Percentiles rank a stretch among this genome's conserved stretches.
These are phyloP conservation scores for Enteromius paludinosus DNA, from an alignment of 2,797 vertebrate species.

Conservation along the genomic window DNA sequence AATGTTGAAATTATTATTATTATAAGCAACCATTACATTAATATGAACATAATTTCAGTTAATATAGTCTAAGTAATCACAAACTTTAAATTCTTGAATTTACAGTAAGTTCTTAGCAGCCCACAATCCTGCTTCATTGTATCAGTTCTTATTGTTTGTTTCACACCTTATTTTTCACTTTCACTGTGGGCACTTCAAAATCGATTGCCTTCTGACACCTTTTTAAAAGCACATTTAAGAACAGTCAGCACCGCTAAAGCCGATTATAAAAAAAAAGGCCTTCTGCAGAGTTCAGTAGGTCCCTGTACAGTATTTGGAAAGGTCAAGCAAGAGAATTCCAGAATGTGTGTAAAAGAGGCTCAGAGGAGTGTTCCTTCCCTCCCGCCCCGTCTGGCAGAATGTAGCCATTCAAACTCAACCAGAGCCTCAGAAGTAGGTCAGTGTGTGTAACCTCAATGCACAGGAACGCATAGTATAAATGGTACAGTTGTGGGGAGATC, in stretches of 20 bases:
- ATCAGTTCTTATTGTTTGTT: background rate
- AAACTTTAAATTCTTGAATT: background rate
- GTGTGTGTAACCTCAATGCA: constrained; percentile 25
- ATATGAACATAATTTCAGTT: too few relatives aligned
- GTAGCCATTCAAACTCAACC: constrained; percentile 15
- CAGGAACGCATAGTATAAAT: constrained; percentile 10
- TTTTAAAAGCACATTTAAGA: constrained; percentile 4
- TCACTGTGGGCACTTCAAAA: background rate
- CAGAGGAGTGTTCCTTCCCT: background rate
- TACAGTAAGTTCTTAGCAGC: background rate
- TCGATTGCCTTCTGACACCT: background rate
- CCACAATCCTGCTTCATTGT: background rate
- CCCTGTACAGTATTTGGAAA: constrained; percentile 11
- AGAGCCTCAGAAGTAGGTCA: constrained; percentile 43
- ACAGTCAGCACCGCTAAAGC: background rate
- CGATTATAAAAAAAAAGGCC: constrained; percentile 28
- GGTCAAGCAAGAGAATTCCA: constrained; percentile 16
- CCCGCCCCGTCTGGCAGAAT: constrained; percentile 4
- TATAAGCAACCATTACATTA: background rate
- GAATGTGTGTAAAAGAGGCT: background rate
- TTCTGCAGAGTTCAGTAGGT: constrained; percentile 26
- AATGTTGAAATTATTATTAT: background rate
- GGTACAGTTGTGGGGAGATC: background rate
- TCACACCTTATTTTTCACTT: background rate
- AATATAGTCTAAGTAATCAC: too few relatives aligned